phyloP scores from a whole-genome alignment of 2,797 vertebrate species.

The Tenualosa ilisha region DNA sequence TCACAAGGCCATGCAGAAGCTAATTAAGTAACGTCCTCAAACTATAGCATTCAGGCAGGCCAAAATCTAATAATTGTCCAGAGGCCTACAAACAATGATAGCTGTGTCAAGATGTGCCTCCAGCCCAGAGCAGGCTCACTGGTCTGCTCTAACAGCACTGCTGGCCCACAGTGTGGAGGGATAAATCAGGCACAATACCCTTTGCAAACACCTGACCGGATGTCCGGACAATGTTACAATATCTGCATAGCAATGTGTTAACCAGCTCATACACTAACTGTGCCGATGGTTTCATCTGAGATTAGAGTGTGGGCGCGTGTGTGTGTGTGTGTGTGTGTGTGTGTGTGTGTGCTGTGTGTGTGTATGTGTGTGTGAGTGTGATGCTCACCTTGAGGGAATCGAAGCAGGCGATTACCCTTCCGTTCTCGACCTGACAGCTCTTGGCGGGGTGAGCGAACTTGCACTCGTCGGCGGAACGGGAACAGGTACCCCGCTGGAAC shows the following conservation, averaged over 20 bases:
- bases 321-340: background rate
- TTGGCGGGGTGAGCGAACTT: slow-evolving; percentile 97
- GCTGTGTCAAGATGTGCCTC: background rate
- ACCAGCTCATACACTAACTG: background rate
- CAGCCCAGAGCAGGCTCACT: background rate
- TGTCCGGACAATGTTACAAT: background rate
- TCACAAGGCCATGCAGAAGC: background rate
- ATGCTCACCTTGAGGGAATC: slow-evolving; percentile 97
- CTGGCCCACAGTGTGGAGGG: background rate
- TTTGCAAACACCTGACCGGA: background rate
- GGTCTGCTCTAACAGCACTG: background rate
- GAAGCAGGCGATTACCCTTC: slow-evolving; percentile 97
- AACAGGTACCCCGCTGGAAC: slow-evolving; percentile 97
- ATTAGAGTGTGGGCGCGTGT: background rate
- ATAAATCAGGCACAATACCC: background rate
- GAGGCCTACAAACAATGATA: background rate
- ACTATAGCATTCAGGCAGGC: background rate
- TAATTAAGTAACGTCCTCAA: background rate
- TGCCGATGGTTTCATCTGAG: background rate
- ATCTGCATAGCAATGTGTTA: background rate
- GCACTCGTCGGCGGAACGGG: slow-evolving; percentile 94
- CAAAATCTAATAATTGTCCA: background rate
- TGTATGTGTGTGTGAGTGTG: background rate
- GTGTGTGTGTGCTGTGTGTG: background rate
- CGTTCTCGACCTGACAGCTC: slow-evolving; percentile 98